A percentile compares a stretch with the other conserved stretches of the same genome.
Conservation (phyloP, 2,797 vertebrate genomes). For the Enteromius anoplus region DNA sequence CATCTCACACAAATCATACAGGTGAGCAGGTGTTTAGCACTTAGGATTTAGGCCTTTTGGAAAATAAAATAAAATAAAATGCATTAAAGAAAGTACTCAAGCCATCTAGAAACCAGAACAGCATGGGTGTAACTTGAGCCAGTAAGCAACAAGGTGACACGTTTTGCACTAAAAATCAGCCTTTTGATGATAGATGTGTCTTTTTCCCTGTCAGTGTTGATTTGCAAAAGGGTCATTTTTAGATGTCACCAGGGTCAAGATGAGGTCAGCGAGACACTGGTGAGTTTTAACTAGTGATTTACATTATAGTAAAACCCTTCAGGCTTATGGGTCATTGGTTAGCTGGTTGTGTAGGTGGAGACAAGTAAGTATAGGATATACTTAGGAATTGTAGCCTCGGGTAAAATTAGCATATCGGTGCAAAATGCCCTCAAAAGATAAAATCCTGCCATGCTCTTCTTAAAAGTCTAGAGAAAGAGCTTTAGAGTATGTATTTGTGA, state of each 20-base stretch:
- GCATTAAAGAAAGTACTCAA: neutral
- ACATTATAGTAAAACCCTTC: conserved; percentile 41
- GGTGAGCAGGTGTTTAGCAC: neutral
- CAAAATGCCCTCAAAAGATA: conserved; percentile 2
- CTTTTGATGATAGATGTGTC: neutral
- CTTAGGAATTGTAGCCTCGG: conserved; percentile 33
- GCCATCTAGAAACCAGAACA: neutral
- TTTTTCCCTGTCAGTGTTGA: neutral
- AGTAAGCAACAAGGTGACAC: neutral
- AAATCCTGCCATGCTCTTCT: conserved; percentile 16
- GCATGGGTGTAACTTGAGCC: neutral
- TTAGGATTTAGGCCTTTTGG: neutral
- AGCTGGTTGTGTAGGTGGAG: conserved; percentile 30
- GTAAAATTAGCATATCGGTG: conserved; percentile 18
- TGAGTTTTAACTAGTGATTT: conserved; percentile 45
- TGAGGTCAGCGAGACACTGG: conserved; percentile 15
- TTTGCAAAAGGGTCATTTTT: conserved; percentile 13
- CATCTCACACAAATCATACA: neutral
- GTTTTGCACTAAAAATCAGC: neutral
- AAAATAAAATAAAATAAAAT: neutral
- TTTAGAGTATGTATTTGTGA: conserved; percentile 35
- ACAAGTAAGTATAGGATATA: conserved; percentile 27
- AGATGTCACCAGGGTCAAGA: conserved; percentile 5
- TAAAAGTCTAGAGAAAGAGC: conserved; percentile 19
- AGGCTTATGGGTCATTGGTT: conserved; percentile 30